Conservation (phyloP, 2,113 vertebrate species). For the Proteles cristata region DNA sequence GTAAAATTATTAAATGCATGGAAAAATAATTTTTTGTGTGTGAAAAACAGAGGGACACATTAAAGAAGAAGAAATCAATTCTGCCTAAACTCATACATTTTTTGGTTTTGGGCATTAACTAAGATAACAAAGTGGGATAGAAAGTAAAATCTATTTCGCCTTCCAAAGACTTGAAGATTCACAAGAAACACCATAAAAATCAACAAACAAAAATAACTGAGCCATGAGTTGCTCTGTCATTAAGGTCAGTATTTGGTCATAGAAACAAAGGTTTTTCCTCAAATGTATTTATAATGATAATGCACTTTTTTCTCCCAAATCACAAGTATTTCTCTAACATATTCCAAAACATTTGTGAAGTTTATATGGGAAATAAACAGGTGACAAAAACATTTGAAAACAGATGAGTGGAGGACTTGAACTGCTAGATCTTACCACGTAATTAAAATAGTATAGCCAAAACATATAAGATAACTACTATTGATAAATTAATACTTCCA, state of each 20-base stretch:
- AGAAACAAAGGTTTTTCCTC: background rate
- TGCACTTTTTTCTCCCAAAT: background rate
- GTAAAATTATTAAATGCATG: background rate
- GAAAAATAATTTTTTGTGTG: background rate
- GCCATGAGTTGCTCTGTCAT: background rate
- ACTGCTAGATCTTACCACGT: background rate
- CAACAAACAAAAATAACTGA: background rate
- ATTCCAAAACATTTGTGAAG: background rate
- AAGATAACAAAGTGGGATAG: background rate
- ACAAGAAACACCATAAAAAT: background rate
- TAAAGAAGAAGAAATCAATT: background rate
- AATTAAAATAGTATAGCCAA: background rate
- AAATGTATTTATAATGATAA: background rate
- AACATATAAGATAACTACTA: background rate
- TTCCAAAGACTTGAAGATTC: background rate
- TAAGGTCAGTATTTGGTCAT: background rate
- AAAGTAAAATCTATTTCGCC: background rate
- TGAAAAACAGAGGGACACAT: background rate
- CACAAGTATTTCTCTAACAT: background rate
- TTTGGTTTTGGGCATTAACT: conserved; percentile 1
- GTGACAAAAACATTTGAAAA: background rate
- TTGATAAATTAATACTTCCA: background rate
- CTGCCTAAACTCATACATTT: background rate
- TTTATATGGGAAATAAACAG: background rate
- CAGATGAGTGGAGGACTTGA: background rate